Base-by-base conservation (phyloP, 2,888 invertebrate genomes). In the Lumbricus terrestris region DNA sequence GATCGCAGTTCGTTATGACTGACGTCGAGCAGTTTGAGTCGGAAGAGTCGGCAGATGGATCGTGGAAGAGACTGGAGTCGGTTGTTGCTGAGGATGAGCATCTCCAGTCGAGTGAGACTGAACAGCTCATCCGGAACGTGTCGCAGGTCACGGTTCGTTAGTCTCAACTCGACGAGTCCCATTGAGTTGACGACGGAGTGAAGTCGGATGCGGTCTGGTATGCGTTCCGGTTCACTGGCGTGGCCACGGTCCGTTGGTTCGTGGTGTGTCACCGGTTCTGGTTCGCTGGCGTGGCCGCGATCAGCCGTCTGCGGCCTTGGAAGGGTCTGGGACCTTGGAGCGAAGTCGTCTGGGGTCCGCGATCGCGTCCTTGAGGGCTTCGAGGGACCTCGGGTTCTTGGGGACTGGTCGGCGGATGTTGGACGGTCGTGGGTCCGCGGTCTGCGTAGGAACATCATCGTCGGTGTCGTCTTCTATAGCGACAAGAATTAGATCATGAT, bases 31-130 rank as follows among this genome's bases (percentile, higher is more conserved):
- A 93, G 92, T 90, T 92, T 92, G 88, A 94, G 90, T 40, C 93
- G 93, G 18, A 93, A 92, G 37, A 94, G 92, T 85, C 93, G 91
- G 23, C 93, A 92, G 37, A 94, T 93, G 35, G 93, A 93, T 29
- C 92, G 90, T 2, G 94, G 93, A n/a, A 94, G 92, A 54, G 92
- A 92, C 40, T 92, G 91, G 33, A 94, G 92, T 47, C 92, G 90
- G 91, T 94, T 94, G 47, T 93, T 91, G 33, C 93, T 37, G 40
- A 94, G 90, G 47, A 93, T 93, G 35, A 94, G 92, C 1, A 94
- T 93, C 90, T 95, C 93, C 1, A 94, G 91, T 23, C 93, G 91
- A 5, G 92, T 90, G 83, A 94, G 93, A 37, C 93, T 92, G 89
- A 93, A 93, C 5, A 93, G 90, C 88, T 94, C 93, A 4, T 91